Conservation (phyloP, 2,888 invertebrate species). For the Sericinus montela region DNA sequence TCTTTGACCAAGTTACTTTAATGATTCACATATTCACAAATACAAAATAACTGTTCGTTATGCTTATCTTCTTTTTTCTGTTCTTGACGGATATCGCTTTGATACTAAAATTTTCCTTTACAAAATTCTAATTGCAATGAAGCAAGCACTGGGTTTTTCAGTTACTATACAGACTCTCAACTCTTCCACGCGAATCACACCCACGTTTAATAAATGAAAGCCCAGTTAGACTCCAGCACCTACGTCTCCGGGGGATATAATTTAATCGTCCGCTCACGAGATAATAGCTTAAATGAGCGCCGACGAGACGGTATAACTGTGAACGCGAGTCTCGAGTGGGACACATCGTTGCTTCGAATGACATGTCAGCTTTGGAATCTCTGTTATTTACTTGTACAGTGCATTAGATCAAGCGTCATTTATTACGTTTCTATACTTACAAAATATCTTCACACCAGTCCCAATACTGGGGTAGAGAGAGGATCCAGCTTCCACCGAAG, state of each 20-base stretch:
- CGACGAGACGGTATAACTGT: slow-evolving; percentile 10
- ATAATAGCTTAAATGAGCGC: slow-evolving; percentile 33
- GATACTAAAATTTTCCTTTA: too few relatives aligned
- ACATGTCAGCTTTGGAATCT: slow-evolving; percentile 10
- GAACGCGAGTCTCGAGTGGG: neutral
- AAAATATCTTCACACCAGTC: too few relatives aligned
- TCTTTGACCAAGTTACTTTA: too few relatives aligned
- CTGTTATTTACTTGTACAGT: slow-evolving; percentile 6
- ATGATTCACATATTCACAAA: too few relatives aligned
- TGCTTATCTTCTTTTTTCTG: too few relatives aligned
- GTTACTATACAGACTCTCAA: neutral
- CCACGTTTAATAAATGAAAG: slow-evolving; percentile 28
- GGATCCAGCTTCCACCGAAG: too few relatives aligned
- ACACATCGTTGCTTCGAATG: slow-evolving; percentile 1
- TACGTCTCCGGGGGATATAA: slow-evolving; percentile 29
- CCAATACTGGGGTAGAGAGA: too few relatives aligned
- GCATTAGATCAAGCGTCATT: neutral
- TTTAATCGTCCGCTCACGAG: slow-evolving; percentile 33
- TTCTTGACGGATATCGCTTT: too few relatives aligned
- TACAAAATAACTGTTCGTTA: too few relatives aligned
- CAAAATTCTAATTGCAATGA: too few relatives aligned
- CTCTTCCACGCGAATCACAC: slow-evolving; percentile 17
- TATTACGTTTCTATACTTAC: neutral
- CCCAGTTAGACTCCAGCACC: slow-evolving; percentile 22
- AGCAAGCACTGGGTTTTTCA: neutral